Percentiles rank a stretch among this genome's conserved stretches.
phyloP scores from a whole-genome alignment of 64 coral and sea anemone genomes.

The Cladopsammia gracilis region DNA sequence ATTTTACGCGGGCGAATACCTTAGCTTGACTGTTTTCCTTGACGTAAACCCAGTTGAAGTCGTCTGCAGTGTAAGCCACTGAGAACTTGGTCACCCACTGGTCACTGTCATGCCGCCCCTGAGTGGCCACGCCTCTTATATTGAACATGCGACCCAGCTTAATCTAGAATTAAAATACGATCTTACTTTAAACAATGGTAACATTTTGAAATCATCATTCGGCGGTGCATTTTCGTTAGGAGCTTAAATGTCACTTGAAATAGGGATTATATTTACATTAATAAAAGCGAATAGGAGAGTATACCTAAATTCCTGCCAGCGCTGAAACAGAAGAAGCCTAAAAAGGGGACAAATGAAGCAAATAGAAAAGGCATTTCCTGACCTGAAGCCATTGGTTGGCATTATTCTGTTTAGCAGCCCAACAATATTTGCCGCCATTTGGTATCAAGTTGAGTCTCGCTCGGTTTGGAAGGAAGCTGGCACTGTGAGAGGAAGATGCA shows the following conservation, averaged over 20 bases:
- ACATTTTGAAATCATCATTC: too few relatives aligned
- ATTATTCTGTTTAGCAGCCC: slow-evolving; percentile 3
- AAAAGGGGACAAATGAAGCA: too few relatives aligned
- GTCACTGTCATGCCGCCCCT: not conserved
- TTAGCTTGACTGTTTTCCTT: slow-evolving; percentile 2
- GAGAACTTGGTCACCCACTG: slow-evolving; percentile 40
- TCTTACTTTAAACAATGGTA: not conserved
- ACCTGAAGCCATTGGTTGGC: slow-evolving; percentile 34
- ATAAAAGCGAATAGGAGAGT: too few relatives aligned
- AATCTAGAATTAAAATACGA: not conserved
- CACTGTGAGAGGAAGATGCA: too few relatives aligned
- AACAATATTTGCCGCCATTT: slow-evolving; percentile 19
- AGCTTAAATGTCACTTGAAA: too few relatives aligned
- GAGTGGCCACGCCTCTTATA: slow-evolving; percentile 35
- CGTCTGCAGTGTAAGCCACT: slow-evolving; percentile 24
- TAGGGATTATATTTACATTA: too few relatives aligned
- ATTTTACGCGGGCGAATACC: not conserved
- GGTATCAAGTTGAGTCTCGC: slow-evolving; percentile 8
- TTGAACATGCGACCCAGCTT: not conserved
- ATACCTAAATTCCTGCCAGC: too few relatives aligned
- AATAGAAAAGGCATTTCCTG: too few relatives aligned
- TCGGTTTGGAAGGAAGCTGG: slow-evolving; percentile 5
- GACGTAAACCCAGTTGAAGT: slow-evolving; percentile 3
- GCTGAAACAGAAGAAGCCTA: too few relatives aligned
- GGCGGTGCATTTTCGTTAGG: not conserved